These are phyloP conservation scores for Hydriomena furcata DNA, from an alignment of 2,888 invertebrate genomes.

Conservation along the genomic window DNA sequence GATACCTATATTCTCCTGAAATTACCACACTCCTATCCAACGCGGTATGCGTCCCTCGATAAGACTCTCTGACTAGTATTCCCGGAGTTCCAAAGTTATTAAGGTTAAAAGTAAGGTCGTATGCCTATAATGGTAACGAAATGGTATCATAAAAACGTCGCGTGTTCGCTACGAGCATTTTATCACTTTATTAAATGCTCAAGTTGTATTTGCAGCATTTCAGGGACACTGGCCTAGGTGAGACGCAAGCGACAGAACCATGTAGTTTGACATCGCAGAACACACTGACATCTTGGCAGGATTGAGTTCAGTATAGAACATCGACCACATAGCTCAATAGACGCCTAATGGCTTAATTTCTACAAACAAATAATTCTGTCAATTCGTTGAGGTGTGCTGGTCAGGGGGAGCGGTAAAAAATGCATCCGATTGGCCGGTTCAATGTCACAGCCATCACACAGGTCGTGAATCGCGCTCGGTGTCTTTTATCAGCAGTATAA, in stretches of 20 bases:
- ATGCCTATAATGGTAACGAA: constrained; percentile 53
- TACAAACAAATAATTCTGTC: too few relatives aligned
- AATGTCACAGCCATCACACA: too few relatives aligned
- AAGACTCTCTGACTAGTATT: constrained; percentile 40
- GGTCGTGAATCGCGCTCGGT: too few relatives aligned
- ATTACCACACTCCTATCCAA: constrained; percentile 30
- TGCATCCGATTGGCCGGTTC: too few relatives aligned
- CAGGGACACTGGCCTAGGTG: constrained; percentile 12
- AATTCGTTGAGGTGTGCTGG: too few relatives aligned
- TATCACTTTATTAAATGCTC: constrained; percentile 74
- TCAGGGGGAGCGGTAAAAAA: too few relatives aligned
- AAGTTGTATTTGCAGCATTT: constrained; percentile 52
- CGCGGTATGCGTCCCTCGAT: constrained; percentile 37
- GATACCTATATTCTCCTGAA: too few relatives aligned
- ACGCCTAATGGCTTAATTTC: too few relatives aligned
- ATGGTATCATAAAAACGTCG: constrained; percentile 65
- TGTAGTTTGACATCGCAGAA: background rate
- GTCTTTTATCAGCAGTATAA: too few relatives aligned
- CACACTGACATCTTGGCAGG: too few relatives aligned
- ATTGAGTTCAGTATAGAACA: too few relatives aligned
- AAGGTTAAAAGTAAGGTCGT: constrained; percentile 51
- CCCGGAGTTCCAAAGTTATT: constrained; percentile 50
- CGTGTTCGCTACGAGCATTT: constrained; percentile 63
- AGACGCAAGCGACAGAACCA: background rate
- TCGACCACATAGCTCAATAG: too few relatives aligned